Conservation (phyloP, 2,797 vertebrate genomes). For the Tolypeutes matacus region DNA sequence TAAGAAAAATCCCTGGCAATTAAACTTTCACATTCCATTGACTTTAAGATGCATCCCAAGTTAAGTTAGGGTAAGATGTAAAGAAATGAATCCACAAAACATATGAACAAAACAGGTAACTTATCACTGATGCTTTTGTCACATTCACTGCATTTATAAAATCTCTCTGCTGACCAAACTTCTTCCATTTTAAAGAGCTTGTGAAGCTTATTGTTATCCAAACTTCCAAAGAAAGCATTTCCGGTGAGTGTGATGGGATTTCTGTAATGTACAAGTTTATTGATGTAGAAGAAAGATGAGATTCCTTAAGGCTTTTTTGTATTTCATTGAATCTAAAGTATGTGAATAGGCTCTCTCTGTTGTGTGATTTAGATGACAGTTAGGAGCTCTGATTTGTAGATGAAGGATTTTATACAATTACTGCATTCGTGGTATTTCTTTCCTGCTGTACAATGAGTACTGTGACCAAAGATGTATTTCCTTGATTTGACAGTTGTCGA, state of each 20-base stretch:
- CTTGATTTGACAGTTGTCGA: too few relatives aligned
- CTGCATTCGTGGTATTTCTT: neutral
- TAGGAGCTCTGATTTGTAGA: neutral
- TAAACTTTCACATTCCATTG: neutral
- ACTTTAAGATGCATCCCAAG: too few relatives aligned
- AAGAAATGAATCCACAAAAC: neutral
- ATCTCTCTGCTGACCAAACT: neutral
- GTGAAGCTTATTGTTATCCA: neutral
- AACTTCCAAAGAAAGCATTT: neutral
- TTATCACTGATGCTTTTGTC: neutral
- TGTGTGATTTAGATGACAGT: neutral
- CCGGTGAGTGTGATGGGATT: neutral
- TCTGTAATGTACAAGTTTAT: neutral
- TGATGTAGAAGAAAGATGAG: neutral
- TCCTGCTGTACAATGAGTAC: slow-evolving; percentile 22
- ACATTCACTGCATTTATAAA: slow-evolving; percentile 7
- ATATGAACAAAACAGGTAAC: neutral
- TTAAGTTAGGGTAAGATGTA: neutral
- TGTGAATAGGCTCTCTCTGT: neutral
- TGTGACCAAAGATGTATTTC: slow-evolving; percentile 21
- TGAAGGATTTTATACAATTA: neutral
- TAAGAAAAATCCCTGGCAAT: neutral
- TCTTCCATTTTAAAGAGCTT: neutral
- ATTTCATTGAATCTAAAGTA: neutral
- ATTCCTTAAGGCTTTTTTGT: neutral